Percentiles rank a stretch among this genome's conserved stretches.
These are phyloP conservation scores for Epirrhoe tristata DNA, from an alignment of 2,888 invertebrate species.

Conservation along the genomic window DNA sequence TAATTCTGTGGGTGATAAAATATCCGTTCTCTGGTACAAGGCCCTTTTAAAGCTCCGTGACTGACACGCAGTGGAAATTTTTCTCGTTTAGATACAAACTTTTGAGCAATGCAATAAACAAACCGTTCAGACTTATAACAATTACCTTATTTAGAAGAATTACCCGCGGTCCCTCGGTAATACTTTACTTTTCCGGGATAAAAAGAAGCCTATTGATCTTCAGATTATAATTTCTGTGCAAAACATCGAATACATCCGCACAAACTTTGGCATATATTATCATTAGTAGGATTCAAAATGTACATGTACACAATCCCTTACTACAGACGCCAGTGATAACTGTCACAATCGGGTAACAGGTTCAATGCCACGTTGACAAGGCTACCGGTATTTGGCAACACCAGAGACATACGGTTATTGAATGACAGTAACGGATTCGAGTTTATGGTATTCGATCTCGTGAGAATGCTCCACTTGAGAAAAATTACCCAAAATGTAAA, in stretches of 20 bases:
- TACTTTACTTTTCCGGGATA: no score
- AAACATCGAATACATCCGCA: no score
- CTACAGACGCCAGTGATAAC: slow-evolving; percentile 22
- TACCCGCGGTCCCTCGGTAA: no score
- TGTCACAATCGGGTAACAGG: slow-evolving; percentile 46
- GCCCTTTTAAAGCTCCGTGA: slow-evolving; percentile 1
- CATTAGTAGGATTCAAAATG: not conserved
- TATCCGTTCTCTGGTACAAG: slow-evolving; percentile 20
- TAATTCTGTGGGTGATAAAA: slow-evolving; percentile 29
- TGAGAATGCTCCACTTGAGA: slow-evolving; percentile 20
- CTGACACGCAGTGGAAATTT: not conserved
- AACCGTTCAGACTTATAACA: no score
- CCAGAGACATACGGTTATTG: slow-evolving; percentile 9
- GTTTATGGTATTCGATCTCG: slow-evolving; percentile 16
- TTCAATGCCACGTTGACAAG: slow-evolving; percentile 50
- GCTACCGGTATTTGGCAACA: slow-evolving; percentile 32
- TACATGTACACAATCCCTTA: slow-evolving; percentile 7
- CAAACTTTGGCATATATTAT: no score
- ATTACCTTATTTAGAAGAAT: no score
- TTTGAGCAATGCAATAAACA: not conserved
- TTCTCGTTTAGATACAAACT: not conserved
- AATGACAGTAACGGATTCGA: slow-evolving; percentile 14
- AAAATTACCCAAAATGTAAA: not conserved
- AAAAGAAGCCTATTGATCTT: no score
- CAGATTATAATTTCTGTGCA: no score